Percentiles rank a stretch among this genome's conserved stretches.
Conservation (phyloP, 2,888 invertebrate species). For the Acronicta aceris region DNA sequence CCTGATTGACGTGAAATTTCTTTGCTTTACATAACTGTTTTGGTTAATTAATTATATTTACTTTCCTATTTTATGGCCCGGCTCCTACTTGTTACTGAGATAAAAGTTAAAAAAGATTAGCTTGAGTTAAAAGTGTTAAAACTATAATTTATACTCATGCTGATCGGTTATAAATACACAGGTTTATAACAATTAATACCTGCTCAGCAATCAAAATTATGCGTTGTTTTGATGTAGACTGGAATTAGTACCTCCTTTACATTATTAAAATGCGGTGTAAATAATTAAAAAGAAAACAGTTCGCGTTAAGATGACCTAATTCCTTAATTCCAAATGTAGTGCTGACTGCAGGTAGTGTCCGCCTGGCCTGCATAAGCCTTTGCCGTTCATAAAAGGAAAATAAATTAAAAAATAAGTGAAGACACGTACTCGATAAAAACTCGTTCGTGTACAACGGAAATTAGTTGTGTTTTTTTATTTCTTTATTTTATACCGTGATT, state of each 20-base stretch:
- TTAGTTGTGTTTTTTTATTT: conserved; percentile 64
- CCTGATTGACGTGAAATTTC: conserved; percentile 45
- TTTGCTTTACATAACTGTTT: conserved; percentile 43
- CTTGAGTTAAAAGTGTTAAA: not conserved
- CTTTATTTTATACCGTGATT: conserved; percentile 66
- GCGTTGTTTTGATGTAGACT: not conserved
- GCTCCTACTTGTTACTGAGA: not conserved
- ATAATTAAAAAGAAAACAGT: conserved; percentile 6
- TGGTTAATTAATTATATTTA: conserved; percentile 24
- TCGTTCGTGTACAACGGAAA: conserved; percentile 65
- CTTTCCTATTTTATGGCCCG: not conserved
- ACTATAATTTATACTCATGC: too few relatives aligned
- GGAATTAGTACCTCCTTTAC: not conserved
- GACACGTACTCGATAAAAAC: conserved; percentile 59
- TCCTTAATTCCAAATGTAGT: conserved; percentile 44
- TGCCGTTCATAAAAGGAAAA: conserved; percentile 48
- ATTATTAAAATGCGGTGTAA: not conserved
- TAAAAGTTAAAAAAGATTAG: too few relatives aligned
- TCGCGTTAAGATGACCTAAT: conserved; percentile 44
- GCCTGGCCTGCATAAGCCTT: conserved; percentile 12
- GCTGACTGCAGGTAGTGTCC: not conserved
- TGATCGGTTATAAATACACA: too few relatives aligned
- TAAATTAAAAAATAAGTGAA: conserved; percentile 55
- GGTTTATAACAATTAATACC: not conserved
- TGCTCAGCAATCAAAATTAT: not conserved